Conservation (phyloP, 2,113 vertebrate species). For the Phyllostomus discolor region DNA sequence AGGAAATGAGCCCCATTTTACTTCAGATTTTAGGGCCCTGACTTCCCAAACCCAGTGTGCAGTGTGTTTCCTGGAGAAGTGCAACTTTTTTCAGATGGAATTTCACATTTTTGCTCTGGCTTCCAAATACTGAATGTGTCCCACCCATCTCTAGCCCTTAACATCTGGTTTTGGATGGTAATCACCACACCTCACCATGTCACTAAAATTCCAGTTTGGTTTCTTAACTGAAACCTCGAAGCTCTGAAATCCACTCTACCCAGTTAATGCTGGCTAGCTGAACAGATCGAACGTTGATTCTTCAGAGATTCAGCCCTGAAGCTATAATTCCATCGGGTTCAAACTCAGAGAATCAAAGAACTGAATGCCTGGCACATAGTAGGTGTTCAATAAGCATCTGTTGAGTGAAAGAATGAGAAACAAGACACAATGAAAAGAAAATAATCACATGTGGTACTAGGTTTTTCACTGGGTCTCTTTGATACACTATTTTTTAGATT, state of each 20-base stretch:
- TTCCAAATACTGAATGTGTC: neutral
- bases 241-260: neutral
- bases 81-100: constrained; percentile 39
- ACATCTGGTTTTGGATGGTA: neutral
- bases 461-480: neutral
- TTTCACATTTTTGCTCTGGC: neutral
- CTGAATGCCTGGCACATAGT: neutral
- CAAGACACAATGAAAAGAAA: neutral
- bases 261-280: neutral
- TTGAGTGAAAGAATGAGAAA: neutral
- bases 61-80: neutral
- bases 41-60: neutral
- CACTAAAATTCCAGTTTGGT: neutral
- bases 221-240: constrained; percentile 24
- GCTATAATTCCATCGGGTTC: neutral
- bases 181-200: neutral
- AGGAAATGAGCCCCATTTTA: neutral
- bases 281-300: neutral
- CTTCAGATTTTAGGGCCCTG: neutral
- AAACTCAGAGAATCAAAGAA: neutral
- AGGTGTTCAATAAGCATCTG: neutral
- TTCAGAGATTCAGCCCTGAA: neutral
- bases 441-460: neutral
- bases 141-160: neutral
- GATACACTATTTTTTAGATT: neutral